A percentile compares a stretch with the other conserved stretches of the same genome.
These are phyloP conservation scores for Odontamblyopus lacepedii DNA, from an alignment of 2,797 vertebrate species.

Conservation along the genomic window DNA sequence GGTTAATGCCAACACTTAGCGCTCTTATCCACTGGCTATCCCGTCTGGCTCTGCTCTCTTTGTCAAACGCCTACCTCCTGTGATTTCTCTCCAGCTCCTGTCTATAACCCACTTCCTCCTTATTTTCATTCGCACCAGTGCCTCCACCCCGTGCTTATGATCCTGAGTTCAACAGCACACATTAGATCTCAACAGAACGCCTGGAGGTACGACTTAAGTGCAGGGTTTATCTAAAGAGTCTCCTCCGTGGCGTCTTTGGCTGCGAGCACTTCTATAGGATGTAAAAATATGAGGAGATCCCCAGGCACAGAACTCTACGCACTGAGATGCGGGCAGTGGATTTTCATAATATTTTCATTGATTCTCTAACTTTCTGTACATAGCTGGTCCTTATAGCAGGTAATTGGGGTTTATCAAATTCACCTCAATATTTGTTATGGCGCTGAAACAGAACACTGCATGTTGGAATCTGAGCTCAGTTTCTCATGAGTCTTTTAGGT, in stretches of 20 bases:
- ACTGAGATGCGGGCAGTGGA: background rate
- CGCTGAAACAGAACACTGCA: background rate
- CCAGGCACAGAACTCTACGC: background rate
- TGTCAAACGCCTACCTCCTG: conserved; percentile 48
- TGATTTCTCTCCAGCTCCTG: conserved; percentile 39
- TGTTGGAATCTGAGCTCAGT: background rate
- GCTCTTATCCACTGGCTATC: conserved; percentile 19
- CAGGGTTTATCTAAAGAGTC: conserved; percentile 27
- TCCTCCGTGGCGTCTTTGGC: conserved; percentile 28
- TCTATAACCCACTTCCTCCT: conserved; percentile 14
- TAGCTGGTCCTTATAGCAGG: background rate
- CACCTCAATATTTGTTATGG: background rate
- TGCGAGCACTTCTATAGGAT: conserved; percentile 8
- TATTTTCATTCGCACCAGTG: conserved; percentile 32
- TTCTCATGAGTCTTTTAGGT: background rate
- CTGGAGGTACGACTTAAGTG: conserved; percentile 38
- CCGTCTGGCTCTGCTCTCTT: conserved; percentile 18
- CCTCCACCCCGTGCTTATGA: conserved; percentile 31
- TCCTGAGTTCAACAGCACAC: conserved; percentile 47
- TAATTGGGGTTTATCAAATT: background rate
- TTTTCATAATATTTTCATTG: conserved; percentile 1
- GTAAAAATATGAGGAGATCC: background rate
- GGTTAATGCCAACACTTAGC: conserved; percentile 4
- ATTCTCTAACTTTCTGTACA: background rate
- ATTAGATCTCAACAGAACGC: conserved; percentile 47